Base-by-base conservation (phyloP, 2,113 vertebrate genomes). In the Misgurnus anguillicaudatus region DNA sequence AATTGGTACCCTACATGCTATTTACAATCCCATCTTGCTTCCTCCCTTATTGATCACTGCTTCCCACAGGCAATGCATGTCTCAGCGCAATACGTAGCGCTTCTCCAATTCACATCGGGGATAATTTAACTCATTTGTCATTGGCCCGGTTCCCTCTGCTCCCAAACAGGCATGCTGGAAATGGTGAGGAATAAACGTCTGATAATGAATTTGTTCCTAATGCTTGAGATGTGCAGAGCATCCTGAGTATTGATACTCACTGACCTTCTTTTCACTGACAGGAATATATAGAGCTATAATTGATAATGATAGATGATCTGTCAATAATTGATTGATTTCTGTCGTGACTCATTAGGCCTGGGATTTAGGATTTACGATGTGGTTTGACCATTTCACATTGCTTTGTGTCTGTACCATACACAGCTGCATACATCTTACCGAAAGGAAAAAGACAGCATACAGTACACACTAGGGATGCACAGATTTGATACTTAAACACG, bases 111-210 rank as follows among this genome's bases (percentile, higher is more conserved):
- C 73, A 41, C 42, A 13, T 13, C 51, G 21, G 78, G 51, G 61
- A 71, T 64, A 76, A 71, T 80, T 83, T 80, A 71, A 83, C 72
- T 74, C 39, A n/a, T 83, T 73, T 72, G 57, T 77, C 53, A 67
- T 64, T 68, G 73, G 58, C 55, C 11, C 2, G 2, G 0, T 72
- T n/a, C 17, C 64, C 64, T 58, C 17, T 62, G 13, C 17, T 13
- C 71, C 61, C 19, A 36, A 60, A 39, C 45, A 72, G 51, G 13
- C 63, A 67, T 73, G 10, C 61, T 80, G 71, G 79, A 39, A 74
- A 68, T 21, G n/a, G 11, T 3, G 45, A 51, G 41, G 57, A 70
- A 47, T 36, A 13, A 7, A 60, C 45, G 10, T 51, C 38, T 63
- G 36, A 17, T 36, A 17, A 70, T 70, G 16, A 48, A 57, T 47